Evolutionary conservation across 1,140 invertebrate genomes (phyloP).

Genomic region (Drepana arcuata): DNA sequence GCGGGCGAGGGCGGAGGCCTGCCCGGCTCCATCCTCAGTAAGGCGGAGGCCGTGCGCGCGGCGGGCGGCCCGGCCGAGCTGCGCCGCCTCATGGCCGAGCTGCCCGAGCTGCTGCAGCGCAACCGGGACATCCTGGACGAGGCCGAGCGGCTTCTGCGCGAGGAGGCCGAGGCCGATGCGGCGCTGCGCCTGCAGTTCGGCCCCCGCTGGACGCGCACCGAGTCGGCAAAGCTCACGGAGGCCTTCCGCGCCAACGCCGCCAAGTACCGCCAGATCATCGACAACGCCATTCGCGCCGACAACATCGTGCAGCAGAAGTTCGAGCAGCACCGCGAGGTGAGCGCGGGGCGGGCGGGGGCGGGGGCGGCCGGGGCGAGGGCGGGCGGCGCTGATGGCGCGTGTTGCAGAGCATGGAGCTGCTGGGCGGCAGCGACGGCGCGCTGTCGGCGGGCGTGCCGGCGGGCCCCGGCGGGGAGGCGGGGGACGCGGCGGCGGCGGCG

Average conservation of each 20-base stretch:
- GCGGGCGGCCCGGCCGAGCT: slow-evolving; percentile 79
- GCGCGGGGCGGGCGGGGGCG: slow-evolving; percentile 76
- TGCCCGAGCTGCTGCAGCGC: slow-evolving; percentile 91
- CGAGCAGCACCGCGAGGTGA: slow-evolving; percentile 79
- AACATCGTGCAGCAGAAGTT: slow-evolving; percentile 91
- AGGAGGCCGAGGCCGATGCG: slow-evolving; percentile 93
- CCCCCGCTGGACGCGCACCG: slow-evolving; percentile 90
- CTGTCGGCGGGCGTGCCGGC: slow-evolving; percentile 76
- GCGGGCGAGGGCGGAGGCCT: slow-evolving; percentile 87
- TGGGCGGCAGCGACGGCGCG: slow-evolving; percentile 82
- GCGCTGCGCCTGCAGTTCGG: slow-evolving; percentile 92
- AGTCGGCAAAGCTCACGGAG: slow-evolving; percentile 85
- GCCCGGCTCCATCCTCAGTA: slow-evolving; percentile 92
- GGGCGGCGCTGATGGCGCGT: slow-evolving; percentile 74
- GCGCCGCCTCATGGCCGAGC: slow-evolving; percentile 79
- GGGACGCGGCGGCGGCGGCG: slow-evolving; percentile 73
- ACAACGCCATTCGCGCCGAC: slow-evolving; percentile 86
- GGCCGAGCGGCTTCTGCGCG: slow-evolving; percentile 87
- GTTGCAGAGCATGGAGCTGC: slow-evolving; percentile 80
- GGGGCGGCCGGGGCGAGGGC: slow-evolving; percentile 67
- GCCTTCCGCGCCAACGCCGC: slow-evolving; percentile 87
- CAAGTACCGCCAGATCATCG: slow-evolving; percentile 95
- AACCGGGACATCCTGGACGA: slow-evolving; percentile 96
- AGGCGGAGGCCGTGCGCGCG: slow-evolving; percentile 81
- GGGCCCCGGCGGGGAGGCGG: slow-evolving; percentile 65